Conservation (phyloP, 2,113 vertebrate genomes). For the Nipponia nippon region DNA sequence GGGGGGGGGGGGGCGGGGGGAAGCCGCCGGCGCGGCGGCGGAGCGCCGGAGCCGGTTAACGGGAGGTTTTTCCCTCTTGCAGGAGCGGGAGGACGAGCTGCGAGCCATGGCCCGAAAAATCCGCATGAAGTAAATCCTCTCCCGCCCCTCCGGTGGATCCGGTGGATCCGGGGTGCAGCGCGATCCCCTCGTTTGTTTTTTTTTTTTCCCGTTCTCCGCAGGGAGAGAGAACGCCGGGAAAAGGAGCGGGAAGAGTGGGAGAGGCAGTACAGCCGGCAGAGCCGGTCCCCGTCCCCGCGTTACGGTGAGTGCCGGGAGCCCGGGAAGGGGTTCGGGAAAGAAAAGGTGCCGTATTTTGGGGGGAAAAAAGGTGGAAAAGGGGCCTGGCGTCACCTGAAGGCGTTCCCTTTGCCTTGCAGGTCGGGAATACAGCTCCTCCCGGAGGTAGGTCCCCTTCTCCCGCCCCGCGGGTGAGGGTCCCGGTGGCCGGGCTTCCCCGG, state of each 20-base stretch:
- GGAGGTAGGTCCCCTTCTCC: background rate
- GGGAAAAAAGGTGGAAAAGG: no score
- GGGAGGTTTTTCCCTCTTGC: background rate
- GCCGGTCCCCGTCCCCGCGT: slow-evolving; percentile 85
- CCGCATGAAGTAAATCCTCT: slow-evolving; percentile 88
- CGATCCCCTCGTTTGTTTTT: no score
- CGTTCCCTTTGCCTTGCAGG: background rate
- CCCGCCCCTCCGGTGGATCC: rapidly evolving
- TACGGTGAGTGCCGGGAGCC: slow-evolving; percentile 73
- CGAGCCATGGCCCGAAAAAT: slow-evolving; percentile 95
- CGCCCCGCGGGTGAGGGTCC: background rate
- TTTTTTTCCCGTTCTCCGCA: slow-evolving; percentile 17
- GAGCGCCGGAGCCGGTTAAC: background rate
- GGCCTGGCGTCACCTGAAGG: background rate
- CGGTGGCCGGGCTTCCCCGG: rapidly evolving
- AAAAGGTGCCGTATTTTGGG: no score
- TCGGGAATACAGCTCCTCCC: background rate
- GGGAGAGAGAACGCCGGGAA: slow-evolving; percentile 89
- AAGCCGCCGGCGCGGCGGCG: no score
- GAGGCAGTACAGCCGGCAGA: slow-evolving; percentile 86
- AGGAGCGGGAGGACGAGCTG: slow-evolving; percentile 93
- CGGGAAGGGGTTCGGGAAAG: no score
- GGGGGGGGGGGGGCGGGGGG: background rate
- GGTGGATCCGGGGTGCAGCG: background rate
- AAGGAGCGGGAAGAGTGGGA: slow-evolving; percentile 94